Conservation (phyloP, 1,140 invertebrate species). For the Bombus fervidus region DNA sequence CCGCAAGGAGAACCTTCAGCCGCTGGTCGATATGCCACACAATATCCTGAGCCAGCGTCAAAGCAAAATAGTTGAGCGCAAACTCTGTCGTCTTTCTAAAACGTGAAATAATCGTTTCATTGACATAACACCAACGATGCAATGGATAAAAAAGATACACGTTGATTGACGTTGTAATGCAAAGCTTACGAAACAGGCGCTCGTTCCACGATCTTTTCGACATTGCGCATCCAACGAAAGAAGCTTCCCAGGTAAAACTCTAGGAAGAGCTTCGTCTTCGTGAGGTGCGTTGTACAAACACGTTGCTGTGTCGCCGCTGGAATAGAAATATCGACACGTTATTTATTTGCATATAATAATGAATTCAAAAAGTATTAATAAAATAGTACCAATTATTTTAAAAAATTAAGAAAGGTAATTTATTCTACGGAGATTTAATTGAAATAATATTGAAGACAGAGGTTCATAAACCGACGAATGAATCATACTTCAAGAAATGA, state of each 20-base stretch:
- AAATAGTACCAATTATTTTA: background rate
- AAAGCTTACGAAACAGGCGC: slow-evolving; percentile 91
- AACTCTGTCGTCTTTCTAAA: slow-evolving; percentile 95
- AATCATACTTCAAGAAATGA: slow-evolving; percentile 95
- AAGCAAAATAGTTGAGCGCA: slow-evolving; percentile 98
- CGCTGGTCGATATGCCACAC: slow-evolving; percentile 96
- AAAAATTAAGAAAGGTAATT: background rate
- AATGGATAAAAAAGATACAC: too few species aligned
- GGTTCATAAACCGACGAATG: background rate
- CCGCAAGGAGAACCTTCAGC: slow-evolving; percentile 97
- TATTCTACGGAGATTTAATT: background rate
- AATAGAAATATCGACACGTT: slow-evolving; percentile 57
- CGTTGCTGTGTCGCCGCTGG: slow-evolving; percentile 95
- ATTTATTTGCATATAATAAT: background rate
- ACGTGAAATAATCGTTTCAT: background rate
- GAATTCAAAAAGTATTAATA: background rate
- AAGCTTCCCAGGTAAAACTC: slow-evolving; percentile 94
- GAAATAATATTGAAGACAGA: background rate
- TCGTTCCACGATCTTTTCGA: slow-evolving; percentile 95
- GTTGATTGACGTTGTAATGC: background rate
- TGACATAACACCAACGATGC: too few species aligned
- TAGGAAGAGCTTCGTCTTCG: slow-evolving; percentile 93
- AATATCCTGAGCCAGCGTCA: slow-evolving; percentile 96
- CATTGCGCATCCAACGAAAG: slow-evolving; percentile 96
- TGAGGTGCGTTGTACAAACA: slow-evolving; percentile 97